Conservation (phyloP, 2,113 vertebrate species). For the Urocynchramus pylzowi region DNA sequence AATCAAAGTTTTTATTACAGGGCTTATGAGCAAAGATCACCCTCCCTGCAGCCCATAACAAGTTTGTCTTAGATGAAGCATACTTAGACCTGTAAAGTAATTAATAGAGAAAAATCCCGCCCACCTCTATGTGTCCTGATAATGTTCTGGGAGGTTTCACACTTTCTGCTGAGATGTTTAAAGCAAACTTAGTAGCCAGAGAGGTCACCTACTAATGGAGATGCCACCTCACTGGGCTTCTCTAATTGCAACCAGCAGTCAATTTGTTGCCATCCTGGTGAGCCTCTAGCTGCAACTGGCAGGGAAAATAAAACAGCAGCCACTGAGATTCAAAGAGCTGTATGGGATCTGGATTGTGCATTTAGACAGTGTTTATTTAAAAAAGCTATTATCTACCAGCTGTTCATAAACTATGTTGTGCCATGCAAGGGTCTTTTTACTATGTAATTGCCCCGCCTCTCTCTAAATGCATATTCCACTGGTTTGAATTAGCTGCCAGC, state of each 20-base stretch:
- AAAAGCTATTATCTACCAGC: slow-evolving; percentile 54
- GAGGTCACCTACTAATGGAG: neutral
- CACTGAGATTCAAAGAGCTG: neutral
- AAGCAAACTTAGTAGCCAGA: neutral
- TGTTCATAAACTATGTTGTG: slow-evolving; percentile 37
- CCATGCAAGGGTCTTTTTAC: slow-evolving; percentile 28
- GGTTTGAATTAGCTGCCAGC: slow-evolving; percentile 55
- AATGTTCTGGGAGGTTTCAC: neutral
- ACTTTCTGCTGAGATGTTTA: neutral
- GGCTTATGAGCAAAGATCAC: neutral
- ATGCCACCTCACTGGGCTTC: neutral
- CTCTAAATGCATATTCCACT: slow-evolving; percentile 1
- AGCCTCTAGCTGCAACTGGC: neutral
- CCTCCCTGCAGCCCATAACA: neutral
- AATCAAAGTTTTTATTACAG: neutral
- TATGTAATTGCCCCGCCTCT: neutral
- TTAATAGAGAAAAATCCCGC: neutral
- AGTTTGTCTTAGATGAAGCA: neutral
- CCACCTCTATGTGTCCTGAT: neutral
- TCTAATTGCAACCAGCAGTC: neutral
- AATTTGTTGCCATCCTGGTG: neutral
- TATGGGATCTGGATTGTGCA: neutral
- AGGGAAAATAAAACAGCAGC: slow-evolving; percentile 36
- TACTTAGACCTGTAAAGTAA: neutral
- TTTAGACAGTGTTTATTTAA: slow-evolving; percentile 53